Percentiles rank a stretch among this genome's conserved stretches.
Conservation (phyloP, 1,140 invertebrate genomes). For the Camponotus pennsylvanicus region DNA sequence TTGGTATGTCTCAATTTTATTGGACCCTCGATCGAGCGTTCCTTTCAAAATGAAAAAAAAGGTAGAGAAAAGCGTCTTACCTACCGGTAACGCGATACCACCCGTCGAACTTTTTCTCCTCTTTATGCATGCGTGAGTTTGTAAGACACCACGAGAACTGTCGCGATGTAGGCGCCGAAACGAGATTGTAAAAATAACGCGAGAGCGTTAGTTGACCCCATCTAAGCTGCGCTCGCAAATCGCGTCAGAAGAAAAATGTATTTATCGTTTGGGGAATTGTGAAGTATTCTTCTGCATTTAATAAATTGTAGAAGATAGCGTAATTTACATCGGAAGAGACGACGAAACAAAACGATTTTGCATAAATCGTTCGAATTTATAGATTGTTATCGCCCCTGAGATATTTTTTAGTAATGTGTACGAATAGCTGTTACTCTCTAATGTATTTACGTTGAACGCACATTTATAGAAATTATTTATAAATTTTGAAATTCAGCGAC, state of each 20-base stretch:
- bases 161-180: conserved; percentile 51
- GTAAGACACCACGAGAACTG: conserved; percentile 61
- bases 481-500: not conserved
- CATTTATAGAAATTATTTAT: conserved; percentile 25
- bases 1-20: conserved; percentile 83
- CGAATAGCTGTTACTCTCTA: conserved; percentile 31
- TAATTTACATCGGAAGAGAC: conserved; percentile 32
- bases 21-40: conserved; percentile 66
- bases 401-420: conserved; percentile 9
- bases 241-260: conserved; percentile 53
- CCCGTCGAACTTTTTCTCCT: conserved; percentile 65
- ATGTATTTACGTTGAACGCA: conserved; percentile 25
- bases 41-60: conserved; percentile 38
- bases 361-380: conserved; percentile 35
- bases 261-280: conserved; percentile 60
- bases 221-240: conserved; percentile 56
- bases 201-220: conserved; percentile 46
- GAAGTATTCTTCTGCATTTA: conserved; percentile 48
- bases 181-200: conserved; percentile 75
- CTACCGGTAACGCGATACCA: conserved; percentile 83
- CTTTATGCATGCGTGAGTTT: conserved; percentile 63
- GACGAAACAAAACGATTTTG: not conserved
- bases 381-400: not conserved
- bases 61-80: conserved; percentile 73
- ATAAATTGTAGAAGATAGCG: not conserved